These are phyloP conservation scores for Drepana arcuata DNA, from an alignment of 1,140 invertebrate species.

Conservation along the genomic window DNA sequence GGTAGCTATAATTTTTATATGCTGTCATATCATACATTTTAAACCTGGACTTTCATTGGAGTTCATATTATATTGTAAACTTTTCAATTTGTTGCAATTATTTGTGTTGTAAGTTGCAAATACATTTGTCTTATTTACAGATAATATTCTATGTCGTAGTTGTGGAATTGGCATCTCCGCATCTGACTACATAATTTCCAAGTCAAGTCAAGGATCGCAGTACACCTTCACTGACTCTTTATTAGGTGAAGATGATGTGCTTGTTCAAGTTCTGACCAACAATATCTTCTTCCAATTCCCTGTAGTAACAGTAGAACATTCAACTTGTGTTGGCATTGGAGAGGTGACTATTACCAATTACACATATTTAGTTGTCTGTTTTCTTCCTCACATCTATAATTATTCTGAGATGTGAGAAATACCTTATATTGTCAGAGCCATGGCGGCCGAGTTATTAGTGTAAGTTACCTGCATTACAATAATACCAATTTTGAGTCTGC, in stretches of 20 bases:
- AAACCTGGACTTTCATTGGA: not conserved
- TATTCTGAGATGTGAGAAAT: not conserved
- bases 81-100: not conserved
- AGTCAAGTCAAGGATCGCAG: constrained; percentile 38
- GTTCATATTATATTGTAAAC: not conserved
- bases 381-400: too few relatives aligned
- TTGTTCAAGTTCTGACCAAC: constrained; percentile 53
- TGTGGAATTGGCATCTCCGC: constrained; percentile 55
- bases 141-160: constrained; percentile 55
- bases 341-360: too few relatives aligned
- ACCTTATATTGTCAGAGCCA: too few relatives aligned
- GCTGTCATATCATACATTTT: not conserved
- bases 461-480: too few relatives aligned
- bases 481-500: too few relatives aligned
- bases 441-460: too few relatives aligned
- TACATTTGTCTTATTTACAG: constrained; percentile 26
- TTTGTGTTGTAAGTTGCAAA: not conserved
- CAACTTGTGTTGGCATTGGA: constrained; percentile 41
- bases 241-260: constrained; percentile 42
- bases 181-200: constrained; percentile 39
- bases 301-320: constrained; percentile 42
- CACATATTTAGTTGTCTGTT: too few relatives aligned
- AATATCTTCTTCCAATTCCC: constrained; percentile 45
- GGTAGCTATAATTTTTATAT: not conserved
- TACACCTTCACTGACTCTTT: constrained; percentile 46